Evolutionary conservation across 2,888 invertebrate genomes (phyloP).

Genomic region (Cartodere bifasciata): DNA sequence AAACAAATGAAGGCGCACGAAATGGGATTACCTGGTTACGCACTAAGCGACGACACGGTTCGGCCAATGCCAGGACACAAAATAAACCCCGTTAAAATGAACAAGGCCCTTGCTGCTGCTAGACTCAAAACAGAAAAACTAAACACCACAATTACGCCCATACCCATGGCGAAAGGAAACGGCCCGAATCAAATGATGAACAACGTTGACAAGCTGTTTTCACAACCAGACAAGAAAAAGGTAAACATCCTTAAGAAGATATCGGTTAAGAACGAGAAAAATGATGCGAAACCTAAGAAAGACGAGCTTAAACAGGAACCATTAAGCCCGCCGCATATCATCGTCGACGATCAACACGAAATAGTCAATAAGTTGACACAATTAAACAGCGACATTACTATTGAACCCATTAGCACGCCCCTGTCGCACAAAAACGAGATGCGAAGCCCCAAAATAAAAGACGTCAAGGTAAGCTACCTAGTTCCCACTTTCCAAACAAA

Average conservation of each 20-base stretch:
- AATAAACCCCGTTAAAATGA: conserved; percentile 14
- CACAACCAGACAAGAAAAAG: conserved; percentile 75
- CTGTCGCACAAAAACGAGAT: conserved; percentile 18
- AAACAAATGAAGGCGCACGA: conserved; percentile 35
- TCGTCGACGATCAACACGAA: conserved; percentile 34
- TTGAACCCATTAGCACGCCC: conserved; percentile 34
- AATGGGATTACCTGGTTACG: conserved; percentile 5
- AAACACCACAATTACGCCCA: conserved; percentile 33
- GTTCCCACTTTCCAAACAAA: too few relatives aligned
- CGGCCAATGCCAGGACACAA: conserved; percentile 6
- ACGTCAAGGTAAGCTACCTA: too few relatives aligned
- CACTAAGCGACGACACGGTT: conserved; percentile 8
- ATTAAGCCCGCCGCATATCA: conserved; percentile 33
- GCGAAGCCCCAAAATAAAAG: conserved; percentile 31
- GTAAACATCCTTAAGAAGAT: conserved; percentile 81
- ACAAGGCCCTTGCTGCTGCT: conserved; percentile 31
- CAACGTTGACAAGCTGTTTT: conserved; percentile 47
- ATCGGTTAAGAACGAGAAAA: conserved; percentile 54
- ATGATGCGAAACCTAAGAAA: conserved; percentile 33
- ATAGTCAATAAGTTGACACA: conserved; percentile 24
- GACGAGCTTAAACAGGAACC: conserved; percentile 28
- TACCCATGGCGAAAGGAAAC: conserved; percentile 20
- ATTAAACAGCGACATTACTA: conserved; percentile 41
- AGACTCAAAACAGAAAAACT: conserved; percentile 33
- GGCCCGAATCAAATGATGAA: conserved; percentile 24